phyloP scores from a whole-genome alignment of 2,797 vertebrate genomes.

The Heterohyrax brucei region DNA sequence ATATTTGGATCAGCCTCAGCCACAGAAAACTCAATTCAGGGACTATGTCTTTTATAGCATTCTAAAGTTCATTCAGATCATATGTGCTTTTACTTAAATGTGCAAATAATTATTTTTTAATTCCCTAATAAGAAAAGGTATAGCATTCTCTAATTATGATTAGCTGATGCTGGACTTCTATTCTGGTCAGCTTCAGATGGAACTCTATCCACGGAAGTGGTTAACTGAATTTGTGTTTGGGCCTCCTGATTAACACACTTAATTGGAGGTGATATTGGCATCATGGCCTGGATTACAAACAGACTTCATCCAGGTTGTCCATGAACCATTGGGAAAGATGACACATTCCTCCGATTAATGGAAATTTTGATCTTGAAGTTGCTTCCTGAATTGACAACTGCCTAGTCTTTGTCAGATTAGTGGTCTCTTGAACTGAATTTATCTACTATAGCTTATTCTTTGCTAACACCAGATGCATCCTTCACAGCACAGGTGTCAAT shows the following conservation, averaged over 20 bases:
- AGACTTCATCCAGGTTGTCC: neutral
- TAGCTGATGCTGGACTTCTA: neutral
- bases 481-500: neutral
- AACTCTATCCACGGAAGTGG: neutral
- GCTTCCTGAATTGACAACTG: constrained; percentile 21
- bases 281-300: neutral
- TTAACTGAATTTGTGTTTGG: neutral
- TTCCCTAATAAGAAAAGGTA: constrained; percentile 42
- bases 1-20: constrained; percentile 46
- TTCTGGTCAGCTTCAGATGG: neutral
- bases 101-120: constrained; percentile 31
- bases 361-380: constrained; percentile 43
- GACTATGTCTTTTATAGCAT: constrained; percentile 14
- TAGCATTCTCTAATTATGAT: constrained; percentile 13
- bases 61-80: neutral
- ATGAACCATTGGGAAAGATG: neutral
- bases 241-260: constrained; percentile 5
- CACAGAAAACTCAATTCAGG: constrained; percentile 6
- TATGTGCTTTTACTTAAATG: constrained; percentile 46
- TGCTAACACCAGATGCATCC: neutral
- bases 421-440: constrained; percentile 34
- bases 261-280: neutral
- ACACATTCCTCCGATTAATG: neutral
- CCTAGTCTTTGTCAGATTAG: constrained; percentile 11
- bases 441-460: neutral